A percentile compares a stretch with the other conserved stretches of the same genome.
Evolutionary conservation across 2,113 vertebrate species (phyloP).

Genomic region (Chloropsis cyanopogon): DNA sequence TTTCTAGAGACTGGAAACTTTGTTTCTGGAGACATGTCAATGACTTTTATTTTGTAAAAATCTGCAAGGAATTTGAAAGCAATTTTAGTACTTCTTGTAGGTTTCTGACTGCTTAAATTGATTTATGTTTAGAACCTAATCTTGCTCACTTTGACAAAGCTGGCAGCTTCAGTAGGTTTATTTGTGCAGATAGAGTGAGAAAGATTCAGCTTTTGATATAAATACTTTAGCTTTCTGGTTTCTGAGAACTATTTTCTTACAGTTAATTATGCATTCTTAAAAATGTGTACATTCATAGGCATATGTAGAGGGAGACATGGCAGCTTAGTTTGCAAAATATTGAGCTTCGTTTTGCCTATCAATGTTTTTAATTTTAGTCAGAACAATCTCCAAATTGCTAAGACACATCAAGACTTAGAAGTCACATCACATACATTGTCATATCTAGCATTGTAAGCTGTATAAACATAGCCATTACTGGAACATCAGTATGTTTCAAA

Average conservation of each 20-base stretch:
- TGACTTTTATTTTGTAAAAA: neutral
- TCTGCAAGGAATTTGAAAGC: neutral
- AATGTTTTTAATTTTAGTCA: neutral
- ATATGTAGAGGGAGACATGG: constrained; percentile 19
- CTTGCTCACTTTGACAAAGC: constrained; percentile 35
- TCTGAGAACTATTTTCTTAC: constrained; percentile 29
- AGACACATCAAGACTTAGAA: neutral
- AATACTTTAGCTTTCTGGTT: constrained; percentile 40
- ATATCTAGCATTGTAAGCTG: neutral
- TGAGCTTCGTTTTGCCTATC: neutral
- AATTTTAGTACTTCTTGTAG: neutral
- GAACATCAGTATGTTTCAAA: neutral
- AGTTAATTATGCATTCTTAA: constrained; percentile 41
- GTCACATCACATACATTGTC: neutral
- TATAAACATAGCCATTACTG: neutral
- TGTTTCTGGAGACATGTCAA: neutral
- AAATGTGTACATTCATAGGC: neutral
- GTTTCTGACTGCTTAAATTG: neutral
- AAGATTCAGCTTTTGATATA: constrained; percentile 34
- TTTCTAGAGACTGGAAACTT: neutral
- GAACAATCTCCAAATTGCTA: neutral
- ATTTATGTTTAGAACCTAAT: constrained; percentile 29
- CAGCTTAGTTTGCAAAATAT: constrained; percentile 44
- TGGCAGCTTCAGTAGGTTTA: constrained; percentile 39
- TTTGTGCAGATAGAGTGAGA: constrained; percentile 36